Conservation (phyloP, 2,113 vertebrate species). For the Pteruthius melanotis region DNA sequence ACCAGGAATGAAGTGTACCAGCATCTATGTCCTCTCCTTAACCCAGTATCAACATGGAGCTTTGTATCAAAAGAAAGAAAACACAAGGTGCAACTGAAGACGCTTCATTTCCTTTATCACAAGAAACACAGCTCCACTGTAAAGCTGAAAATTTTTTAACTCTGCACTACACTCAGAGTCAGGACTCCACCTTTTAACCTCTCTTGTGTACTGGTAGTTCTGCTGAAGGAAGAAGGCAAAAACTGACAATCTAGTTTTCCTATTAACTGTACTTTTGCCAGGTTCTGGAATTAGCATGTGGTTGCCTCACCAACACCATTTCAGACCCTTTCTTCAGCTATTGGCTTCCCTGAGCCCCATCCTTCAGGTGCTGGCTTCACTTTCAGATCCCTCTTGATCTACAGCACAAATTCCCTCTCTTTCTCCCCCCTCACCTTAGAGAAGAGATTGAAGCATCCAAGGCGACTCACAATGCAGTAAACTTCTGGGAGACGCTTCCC, state of each 20-base stretch:
- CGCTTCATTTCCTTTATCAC: neutral
- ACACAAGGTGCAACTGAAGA: neutral
- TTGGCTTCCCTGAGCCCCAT: neutral
- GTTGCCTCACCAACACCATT: neutral
- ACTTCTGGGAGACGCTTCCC: conserved; percentile 94
- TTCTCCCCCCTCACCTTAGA: conserved; percentile 82
- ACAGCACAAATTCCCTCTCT: neutral
- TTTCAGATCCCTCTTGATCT: neutral
- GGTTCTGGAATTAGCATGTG: neutral
- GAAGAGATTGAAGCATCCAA: conserved; percentile 96
- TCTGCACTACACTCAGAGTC: neutral
- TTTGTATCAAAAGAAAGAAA: neutral
- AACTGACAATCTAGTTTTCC: neutral
- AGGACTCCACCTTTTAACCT: neutral
- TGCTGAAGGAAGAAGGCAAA: neutral
- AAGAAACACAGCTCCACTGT: neutral
- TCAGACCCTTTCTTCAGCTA: neutral
- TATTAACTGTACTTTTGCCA: neutral
- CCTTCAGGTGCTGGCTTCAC: neutral
- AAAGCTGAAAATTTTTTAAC: neutral
- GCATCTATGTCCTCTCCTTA: neutral
- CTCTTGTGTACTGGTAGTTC: neutral
- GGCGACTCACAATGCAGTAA: conserved; percentile 96
- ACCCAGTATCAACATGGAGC: fast-evolving
- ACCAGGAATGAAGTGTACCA: neutral